Conservation (phyloP, 2,888 invertebrate species). For the Auanema freiburgensis region DNA sequence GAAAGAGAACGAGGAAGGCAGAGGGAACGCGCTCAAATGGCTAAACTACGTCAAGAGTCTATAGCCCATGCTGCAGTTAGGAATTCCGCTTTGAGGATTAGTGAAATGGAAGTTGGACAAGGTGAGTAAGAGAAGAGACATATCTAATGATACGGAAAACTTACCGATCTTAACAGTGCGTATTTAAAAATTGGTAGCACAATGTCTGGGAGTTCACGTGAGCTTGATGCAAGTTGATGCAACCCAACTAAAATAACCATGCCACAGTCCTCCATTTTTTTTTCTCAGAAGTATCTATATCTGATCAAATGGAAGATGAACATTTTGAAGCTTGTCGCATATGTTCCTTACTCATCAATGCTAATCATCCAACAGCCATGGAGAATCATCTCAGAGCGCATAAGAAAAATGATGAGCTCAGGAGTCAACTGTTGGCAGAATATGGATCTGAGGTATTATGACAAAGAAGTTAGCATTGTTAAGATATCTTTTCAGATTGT, state of each 20-base stretch:
- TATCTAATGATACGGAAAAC: no score
- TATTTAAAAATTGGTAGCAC: no score
- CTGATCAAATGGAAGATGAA: constrained; percentile 17
- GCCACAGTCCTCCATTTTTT: neutral
- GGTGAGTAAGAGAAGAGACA: neutral
- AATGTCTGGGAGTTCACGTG: no score
- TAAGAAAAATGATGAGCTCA: constrained; percentile 54
- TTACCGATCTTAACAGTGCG: no score
- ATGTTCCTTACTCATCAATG: constrained; percentile 51
- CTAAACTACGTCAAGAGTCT: constrained; percentile 14
- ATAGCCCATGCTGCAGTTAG: constrained; percentile 11
- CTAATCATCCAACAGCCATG: constrained; percentile 47
- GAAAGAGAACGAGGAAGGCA: constrained; percentile 32
- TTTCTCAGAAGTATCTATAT: neutral
- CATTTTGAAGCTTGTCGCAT: constrained; percentile 47
- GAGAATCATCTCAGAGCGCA: constrained; percentile 53
- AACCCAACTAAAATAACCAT: neutral
- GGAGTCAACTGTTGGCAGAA: constrained; percentile 32
- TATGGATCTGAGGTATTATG: constrained; percentile 40
- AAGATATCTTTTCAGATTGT: constrained; percentile 34
- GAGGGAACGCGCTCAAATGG: constrained; percentile 24
- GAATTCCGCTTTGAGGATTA: neutral
- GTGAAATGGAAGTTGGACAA: neutral
- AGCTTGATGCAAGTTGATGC: no score
- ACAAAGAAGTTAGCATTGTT: neutral